A percentile compares a stretch with the other conserved stretches of the same genome.
These are phyloP conservation scores for Neoascia interrupta DNA, from an alignment of 2,888 invertebrate genomes.

Conservation along the genomic window DNA sequence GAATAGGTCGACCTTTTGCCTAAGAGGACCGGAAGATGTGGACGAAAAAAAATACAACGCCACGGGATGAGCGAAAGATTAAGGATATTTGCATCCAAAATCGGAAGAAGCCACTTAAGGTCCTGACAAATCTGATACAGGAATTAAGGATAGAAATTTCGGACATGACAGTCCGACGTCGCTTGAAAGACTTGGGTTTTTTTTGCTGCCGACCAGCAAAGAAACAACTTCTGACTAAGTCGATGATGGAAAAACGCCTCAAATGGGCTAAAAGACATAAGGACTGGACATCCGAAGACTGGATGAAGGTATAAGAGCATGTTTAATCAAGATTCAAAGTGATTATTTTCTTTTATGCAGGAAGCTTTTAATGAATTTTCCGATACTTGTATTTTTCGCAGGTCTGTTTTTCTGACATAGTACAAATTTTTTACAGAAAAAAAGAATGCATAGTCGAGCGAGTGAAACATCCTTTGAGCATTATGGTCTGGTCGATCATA, in stretches of 20 bases:
- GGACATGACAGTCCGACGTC: slow-evolving; percentile 5
- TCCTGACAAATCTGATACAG: slow-evolving; percentile 3
- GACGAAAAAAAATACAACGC: background rate
- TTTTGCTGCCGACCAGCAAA: too few relatives aligned
- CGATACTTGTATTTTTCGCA: too few relatives aligned
- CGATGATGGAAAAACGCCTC: background rate
- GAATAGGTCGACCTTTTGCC: background rate
- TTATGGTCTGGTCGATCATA: background rate
- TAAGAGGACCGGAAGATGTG: background rate
- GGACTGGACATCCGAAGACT: too few relatives aligned
- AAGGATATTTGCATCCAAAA: background rate
- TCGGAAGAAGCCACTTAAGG: background rate
- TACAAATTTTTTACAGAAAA: too few relatives aligned
- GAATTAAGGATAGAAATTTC: slow-evolving; percentile 4
- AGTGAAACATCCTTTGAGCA: background rate
- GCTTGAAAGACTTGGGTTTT: too few relatives aligned
- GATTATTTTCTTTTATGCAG: too few relatives aligned
- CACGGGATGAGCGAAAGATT: background rate
- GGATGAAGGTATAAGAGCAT: too few relatives aligned
- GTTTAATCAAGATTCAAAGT: too few relatives aligned
- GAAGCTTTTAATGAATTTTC: too few relatives aligned
- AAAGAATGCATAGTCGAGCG: too few relatives aligned
- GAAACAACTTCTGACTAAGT: background rate
- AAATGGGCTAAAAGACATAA: too few relatives aligned
- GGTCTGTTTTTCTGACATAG: too few relatives aligned